Base-by-base conservation (phyloP, 92 coral and sea anemone species). In the Epizoanthus stellaris region DNA sequence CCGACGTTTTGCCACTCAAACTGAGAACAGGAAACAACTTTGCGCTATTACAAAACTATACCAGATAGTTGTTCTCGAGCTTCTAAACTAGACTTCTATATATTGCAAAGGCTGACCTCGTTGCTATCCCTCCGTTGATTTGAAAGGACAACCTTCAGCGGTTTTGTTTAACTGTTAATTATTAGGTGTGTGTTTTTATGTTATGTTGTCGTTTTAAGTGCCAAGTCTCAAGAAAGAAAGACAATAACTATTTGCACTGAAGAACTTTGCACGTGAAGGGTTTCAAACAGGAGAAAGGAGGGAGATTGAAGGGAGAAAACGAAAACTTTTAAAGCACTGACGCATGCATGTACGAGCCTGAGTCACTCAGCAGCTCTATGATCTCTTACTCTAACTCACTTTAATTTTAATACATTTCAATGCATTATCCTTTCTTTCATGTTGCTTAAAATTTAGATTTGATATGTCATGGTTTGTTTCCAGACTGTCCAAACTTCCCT, bases 261-360 rank as follows among this genome's bases (percentile, higher is more conserved):
- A 62, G 43, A 77, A 17, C 81, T 14, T 59, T 76, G 68, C 68
- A 52, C 19, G 20, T 77, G 82, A 62, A 20, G 25, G 34, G n/a
- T 19, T 62, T 14, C 20, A 79, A 19, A 77, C 15, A 62, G 38
- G 56, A 10, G 12, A 45, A 42, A 25, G 14, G 71, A 39, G 4
- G 40, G 40, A 1, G 47, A 36, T 16, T 15, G 9, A 77, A 61
- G 12, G 36, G 47, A 15, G 36, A 36, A 62, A 76, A 59, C 65
- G 58, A 13, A 15, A 5, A 12, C 56, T 63, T 62, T 60, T 19
- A 36, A n/a, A 6, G 47, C 9, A 40, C 36, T 2, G 36, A 30
- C 1, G 52, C 40, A 3, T 20, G 71, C 52, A 38, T 3, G 64
- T 45, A 12, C 12, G 56, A 52, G 56, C 56, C 56, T 13, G 15